Percentiles rank a stretch among this genome's conserved stretches.
These are phyloP conservation scores for Apodemus speciosus DNA, from an alignment of 2,113 vertebrate genomes.

Conservation along the genomic window DNA sequence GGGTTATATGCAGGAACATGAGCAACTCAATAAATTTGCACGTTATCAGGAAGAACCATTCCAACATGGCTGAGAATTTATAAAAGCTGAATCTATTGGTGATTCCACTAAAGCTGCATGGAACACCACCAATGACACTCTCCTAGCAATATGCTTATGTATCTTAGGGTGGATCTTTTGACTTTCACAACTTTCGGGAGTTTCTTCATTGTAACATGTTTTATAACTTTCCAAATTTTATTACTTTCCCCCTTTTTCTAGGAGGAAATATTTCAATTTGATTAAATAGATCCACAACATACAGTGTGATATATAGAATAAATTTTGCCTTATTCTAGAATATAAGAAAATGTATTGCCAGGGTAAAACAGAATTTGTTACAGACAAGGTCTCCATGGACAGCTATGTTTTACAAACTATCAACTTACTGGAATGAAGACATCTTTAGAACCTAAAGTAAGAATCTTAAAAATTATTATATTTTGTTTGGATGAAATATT, in stretches of 20 bases:
- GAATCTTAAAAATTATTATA: background rate
- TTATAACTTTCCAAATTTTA: background rate
- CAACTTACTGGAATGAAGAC: background rate
- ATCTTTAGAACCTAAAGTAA: background rate
- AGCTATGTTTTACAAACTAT: background rate
- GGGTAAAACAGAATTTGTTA: background rate
- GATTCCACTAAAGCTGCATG: background rate
- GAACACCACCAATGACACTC: background rate
- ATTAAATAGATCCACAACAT: background rate
- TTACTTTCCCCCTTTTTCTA: background rate
- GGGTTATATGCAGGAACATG: no score
- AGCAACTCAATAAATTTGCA: background rate
- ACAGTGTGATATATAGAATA: background rate
- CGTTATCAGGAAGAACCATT: background rate
- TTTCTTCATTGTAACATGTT: background rate
- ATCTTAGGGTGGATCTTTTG: background rate
- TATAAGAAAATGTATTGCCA: background rate
- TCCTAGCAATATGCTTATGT: no score
- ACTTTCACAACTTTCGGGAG: background rate
- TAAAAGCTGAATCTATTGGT: background rate
- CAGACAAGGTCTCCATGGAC: background rate
- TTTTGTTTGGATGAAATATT: background rate
- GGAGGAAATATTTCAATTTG: background rate
- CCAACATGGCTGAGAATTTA: background rate
- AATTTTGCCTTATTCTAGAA: background rate